phyloP scores from a whole-genome alignment of 2,797 vertebrate genomes.

The Cephalopachus bancanus region DNA sequence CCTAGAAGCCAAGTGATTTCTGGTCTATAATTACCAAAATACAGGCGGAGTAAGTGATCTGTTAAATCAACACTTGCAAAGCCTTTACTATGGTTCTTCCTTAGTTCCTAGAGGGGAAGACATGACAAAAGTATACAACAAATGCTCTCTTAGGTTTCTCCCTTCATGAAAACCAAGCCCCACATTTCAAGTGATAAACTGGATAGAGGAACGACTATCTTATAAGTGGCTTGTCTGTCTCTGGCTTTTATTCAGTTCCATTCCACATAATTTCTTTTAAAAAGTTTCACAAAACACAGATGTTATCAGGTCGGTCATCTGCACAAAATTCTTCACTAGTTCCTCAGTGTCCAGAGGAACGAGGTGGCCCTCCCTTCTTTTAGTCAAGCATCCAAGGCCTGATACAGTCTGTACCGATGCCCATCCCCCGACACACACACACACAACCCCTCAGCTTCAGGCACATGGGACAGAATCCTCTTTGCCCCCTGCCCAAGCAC shows the following conservation, averaged over 20 bases:
- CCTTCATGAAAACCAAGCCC: neutral
- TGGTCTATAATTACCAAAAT: neutral
- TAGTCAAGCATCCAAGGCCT: neutral
- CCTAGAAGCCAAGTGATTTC: neutral
- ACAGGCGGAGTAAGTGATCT: neutral
- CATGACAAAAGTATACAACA: neutral
- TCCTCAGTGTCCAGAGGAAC: neutral
- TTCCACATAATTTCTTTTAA: neutral
- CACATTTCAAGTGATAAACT: neutral
- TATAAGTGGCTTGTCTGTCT: neutral
- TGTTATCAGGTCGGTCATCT: neutral
- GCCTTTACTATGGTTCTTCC: neutral
- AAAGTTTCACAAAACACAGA: neutral
- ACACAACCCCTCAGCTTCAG: neutral
- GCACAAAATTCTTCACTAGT: neutral
- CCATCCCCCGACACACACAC: neutral
- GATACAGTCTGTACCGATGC: too few relatives aligned
- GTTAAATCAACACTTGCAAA: neutral
- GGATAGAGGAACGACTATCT: neutral
- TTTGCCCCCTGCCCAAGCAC: too few relatives aligned
- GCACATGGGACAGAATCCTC: neutral
- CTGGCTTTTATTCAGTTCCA: neutral
- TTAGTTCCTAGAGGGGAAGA: neutral
- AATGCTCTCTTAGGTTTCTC: neutral
- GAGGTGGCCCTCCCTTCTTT: neutral